These are phyloP conservation scores for Oryzias dopingdopingensis DNA, from an alignment of 2,797 vertebrate species.

Conservation along the genomic window DNA sequence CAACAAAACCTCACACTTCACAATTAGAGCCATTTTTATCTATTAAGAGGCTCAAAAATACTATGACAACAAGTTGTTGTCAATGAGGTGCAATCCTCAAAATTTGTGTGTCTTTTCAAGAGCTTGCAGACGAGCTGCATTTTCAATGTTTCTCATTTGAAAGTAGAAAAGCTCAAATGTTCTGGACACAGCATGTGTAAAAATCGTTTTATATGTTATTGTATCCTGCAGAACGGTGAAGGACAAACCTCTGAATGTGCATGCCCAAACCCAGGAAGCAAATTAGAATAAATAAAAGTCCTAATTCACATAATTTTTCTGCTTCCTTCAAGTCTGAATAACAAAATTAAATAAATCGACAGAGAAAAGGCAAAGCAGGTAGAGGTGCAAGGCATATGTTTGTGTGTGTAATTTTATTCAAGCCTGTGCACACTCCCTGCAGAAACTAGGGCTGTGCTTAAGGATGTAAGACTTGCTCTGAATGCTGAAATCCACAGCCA, in stretches of 20 bases:
- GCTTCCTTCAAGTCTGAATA: constrained; percentile 34
- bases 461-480: constrained; percentile 45
- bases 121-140: constrained; percentile 38
- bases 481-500: constrained; percentile 40
- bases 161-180: constrained; percentile 27
- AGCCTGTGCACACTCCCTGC: constrained; percentile 34
- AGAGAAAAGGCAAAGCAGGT: constrained; percentile 33
- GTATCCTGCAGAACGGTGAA: constrained; percentile 17
- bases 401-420: constrained; percentile 24
- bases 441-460: constrained; percentile 48
- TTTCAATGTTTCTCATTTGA: constrained; percentile 36
- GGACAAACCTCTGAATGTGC: constrained; percentile 21
- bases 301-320: constrained; percentile 45
- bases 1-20: too few species aligned
- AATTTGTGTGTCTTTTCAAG: constrained; percentile 26
- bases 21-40: too few species aligned
- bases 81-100: constrained; percentile 19
- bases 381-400: constrained; percentile 20
- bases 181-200: constrained; percentile 18
- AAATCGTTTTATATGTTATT: constrained; percentile 47
- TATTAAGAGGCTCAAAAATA: constrained; percentile 28
- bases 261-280: constrained; percentile 18
- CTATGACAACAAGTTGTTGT: constrained; percentile 15
- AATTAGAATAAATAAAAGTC: constrained; percentile 21
- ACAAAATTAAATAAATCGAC: constrained; percentile 25